Percentiles rank a stretch among this genome's conserved stretches.
Evolutionary conservation across 2,888 invertebrate genomes (phyloP).

Genomic region (Orthosia gracilis): DNA sequence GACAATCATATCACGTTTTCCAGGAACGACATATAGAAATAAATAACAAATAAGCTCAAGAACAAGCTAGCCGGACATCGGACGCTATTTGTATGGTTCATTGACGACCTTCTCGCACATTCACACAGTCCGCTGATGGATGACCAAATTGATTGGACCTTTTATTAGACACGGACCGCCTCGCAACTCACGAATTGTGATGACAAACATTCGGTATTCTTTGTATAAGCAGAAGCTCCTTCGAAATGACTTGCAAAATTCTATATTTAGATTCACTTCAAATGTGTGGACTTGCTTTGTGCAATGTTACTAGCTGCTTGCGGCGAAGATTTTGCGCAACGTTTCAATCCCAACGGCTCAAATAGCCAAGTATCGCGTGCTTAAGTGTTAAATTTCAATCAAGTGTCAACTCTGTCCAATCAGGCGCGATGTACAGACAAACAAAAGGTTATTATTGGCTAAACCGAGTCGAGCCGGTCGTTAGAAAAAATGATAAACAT

Average conservation of each 20-base stretch:
- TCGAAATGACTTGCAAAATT: constrained; percentile 54
- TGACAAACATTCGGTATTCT: constrained; percentile 43
- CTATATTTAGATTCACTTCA: constrained; percentile 52
- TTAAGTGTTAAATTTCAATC: constrained; percentile 58
- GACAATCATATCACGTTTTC: constrained; percentile 20
- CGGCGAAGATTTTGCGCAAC: constrained; percentile 36
- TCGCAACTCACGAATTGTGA: constrained; percentile 40
- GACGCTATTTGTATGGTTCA: constrained; percentile 32
- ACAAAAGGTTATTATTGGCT: constrained; percentile 57
- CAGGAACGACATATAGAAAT: constrained; percentile 13
- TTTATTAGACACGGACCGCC: constrained; percentile 61
- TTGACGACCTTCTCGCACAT: constrained; percentile 65
- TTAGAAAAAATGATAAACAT: constrained; percentile 62
- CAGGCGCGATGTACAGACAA: constrained; percentile 48
- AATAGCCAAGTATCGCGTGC: constrained; percentile 49
- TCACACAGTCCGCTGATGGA: constrained; percentile 64
- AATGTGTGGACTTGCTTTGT: constrained; percentile 38
- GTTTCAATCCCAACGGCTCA: constrained; percentile 38
- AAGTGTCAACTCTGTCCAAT: constrained; percentile 53
- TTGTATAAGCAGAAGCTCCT: constrained; percentile 37
- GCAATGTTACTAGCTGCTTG: constrained; percentile 37
- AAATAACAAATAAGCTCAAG: constrained; percentile 18
- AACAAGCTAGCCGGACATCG: constrained; percentile 31
- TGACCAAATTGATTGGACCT: constrained; percentile 74
- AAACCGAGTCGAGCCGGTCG: constrained; percentile 38